Percentiles rank a stretch among this genome's conserved stretches.
phyloP scores from a whole-genome alignment of 2,888 invertebrate species.

The Metopia argyrocephala region DNA sequence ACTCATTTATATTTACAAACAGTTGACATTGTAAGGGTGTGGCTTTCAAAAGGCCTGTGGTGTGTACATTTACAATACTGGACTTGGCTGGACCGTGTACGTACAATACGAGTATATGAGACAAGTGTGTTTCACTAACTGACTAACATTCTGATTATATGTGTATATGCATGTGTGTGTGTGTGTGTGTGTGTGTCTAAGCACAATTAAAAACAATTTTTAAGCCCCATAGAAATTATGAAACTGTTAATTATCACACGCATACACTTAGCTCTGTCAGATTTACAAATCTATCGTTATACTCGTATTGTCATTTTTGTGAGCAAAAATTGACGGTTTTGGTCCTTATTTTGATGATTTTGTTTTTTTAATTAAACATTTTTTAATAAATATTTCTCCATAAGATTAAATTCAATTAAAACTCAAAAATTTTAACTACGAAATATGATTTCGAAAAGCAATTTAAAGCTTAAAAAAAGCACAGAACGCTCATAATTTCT shows the following conservation, averaged over 20 bases:
- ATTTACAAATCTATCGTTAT: too few species aligned
- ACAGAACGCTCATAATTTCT: too few species aligned
- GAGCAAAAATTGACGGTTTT: constrained; percentile 34
- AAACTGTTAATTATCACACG: too few species aligned
- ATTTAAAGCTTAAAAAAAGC: too few species aligned
- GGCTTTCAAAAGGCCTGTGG: constrained; percentile 49
- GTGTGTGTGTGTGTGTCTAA: background rate
- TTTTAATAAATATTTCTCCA: too few species aligned
- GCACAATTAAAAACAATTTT: too few species aligned
- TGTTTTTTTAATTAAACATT: too few species aligned
- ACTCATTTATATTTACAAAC: constrained; percentile 49
- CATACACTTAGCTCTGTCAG: too few species aligned
- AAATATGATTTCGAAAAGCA: too few species aligned
- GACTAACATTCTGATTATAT: background rate
- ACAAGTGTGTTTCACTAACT: background rate
- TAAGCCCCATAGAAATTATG: too few species aligned
- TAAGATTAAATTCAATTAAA: too few species aligned
- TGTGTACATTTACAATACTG: constrained; percentile 52
- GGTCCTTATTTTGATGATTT: constrained; percentile 1
- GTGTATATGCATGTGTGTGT: background rate
- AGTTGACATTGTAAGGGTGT: constrained; percentile 49
- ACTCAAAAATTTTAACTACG: too few species aligned
- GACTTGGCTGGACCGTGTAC: background rate
- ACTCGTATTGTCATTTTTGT: constrained; percentile 4
- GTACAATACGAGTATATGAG: background rate